Conservation (phyloP, 53 echinoderm and acorn worm species). For the Pentamera pediparva region DNA sequence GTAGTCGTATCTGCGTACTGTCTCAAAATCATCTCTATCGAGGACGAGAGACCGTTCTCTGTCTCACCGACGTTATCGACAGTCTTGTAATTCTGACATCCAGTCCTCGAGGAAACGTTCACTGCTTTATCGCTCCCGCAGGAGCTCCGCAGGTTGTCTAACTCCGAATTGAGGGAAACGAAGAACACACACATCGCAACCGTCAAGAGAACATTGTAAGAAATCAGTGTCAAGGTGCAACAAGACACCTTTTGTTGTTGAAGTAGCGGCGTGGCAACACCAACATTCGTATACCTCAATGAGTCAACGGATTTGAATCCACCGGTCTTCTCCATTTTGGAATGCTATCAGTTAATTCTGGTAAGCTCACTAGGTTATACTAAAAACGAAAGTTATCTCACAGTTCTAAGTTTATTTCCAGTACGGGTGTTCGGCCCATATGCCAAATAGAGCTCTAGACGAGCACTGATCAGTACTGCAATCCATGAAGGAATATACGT, state of each 20-base stretch:
- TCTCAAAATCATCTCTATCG: conserved; percentile 6
- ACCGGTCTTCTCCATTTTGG: too few relatives aligned
- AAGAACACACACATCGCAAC: conserved; percentile 1
- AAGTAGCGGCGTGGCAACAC: not conserved
- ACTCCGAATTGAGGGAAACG: not conserved
- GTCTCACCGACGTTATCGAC: conserved; percentile 14
- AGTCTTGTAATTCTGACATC: conserved; percentile 9
- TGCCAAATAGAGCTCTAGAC: too few relatives aligned
- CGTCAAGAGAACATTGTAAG: conserved; percentile 9
- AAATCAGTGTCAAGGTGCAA: not conserved
- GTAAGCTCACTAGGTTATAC: too few relatives aligned
- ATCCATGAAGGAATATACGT: too few relatives aligned
- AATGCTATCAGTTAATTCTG: too few relatives aligned
- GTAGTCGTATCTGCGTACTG: not conserved
- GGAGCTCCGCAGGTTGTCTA: not conserved
- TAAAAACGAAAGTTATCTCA: too few relatives aligned
- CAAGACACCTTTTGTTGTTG: not conserved
- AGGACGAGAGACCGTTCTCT: not conserved
- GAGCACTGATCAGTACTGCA: too few relatives aligned
- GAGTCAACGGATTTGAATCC: too few relatives aligned
- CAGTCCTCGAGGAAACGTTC: not conserved
- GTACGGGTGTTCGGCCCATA: too few relatives aligned
- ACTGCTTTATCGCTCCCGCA: not conserved
- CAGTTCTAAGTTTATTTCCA: too few relatives aligned
- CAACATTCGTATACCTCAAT: too few relatives aligned